Percentiles rank a stretch among this genome's conserved stretches.
Conservation (phyloP, 2,888 invertebrate genomes). For the Drosophila diplacantha region DNA sequence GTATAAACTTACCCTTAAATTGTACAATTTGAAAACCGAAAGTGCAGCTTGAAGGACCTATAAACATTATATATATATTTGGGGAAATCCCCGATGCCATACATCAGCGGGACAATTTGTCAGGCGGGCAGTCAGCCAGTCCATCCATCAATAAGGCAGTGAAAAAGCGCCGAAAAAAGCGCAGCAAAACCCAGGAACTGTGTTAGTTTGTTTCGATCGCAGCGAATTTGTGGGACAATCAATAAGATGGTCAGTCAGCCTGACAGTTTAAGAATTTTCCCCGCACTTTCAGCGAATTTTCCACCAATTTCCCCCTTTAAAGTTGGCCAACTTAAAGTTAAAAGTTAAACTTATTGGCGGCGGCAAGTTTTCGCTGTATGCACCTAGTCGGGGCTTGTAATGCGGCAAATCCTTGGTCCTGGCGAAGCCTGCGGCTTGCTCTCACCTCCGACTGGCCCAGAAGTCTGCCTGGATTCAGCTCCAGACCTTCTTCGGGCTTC, state of each 20-base stretch:
- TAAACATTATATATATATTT: background rate
- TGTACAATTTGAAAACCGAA: background rate
- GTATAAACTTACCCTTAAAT: background rate
- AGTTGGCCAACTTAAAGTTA: slow-evolving; percentile 17
- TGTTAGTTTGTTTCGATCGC: slow-evolving; percentile 29
- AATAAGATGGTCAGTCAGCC: slow-evolving; percentile 44
- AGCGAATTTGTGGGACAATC: slow-evolving; percentile 49
- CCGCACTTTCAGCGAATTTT: background rate
- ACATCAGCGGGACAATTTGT: slow-evolving; percentile 58
- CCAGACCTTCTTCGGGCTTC: background rate
- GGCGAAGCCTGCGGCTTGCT: slow-evolving; percentile 32
- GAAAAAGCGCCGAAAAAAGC: slow-evolving; percentile 2
- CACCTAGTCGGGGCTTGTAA: slow-evolving; percentile 36
- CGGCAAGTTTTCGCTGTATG: slow-evolving; percentile 26
- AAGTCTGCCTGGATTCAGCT: slow-evolving; percentile 1
- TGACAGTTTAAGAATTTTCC: background rate
- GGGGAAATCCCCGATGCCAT: slow-evolving; percentile 32
- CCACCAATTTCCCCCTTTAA: background rate
- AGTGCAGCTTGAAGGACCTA: slow-evolving; percentile 29
- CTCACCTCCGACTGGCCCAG: slow-evolving; percentile 13
- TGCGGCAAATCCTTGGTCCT: slow-evolving; percentile 28
- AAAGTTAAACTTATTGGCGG: slow-evolving; percentile 2
- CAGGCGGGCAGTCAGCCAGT: slow-evolving; percentile 53
- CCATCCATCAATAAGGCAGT: slow-evolving; percentile 54
- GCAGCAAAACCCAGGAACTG: background rate